phyloP scores from a whole-genome alignment of 2,113 vertebrate species.

The Scytalopus superciliaris region DNA sequence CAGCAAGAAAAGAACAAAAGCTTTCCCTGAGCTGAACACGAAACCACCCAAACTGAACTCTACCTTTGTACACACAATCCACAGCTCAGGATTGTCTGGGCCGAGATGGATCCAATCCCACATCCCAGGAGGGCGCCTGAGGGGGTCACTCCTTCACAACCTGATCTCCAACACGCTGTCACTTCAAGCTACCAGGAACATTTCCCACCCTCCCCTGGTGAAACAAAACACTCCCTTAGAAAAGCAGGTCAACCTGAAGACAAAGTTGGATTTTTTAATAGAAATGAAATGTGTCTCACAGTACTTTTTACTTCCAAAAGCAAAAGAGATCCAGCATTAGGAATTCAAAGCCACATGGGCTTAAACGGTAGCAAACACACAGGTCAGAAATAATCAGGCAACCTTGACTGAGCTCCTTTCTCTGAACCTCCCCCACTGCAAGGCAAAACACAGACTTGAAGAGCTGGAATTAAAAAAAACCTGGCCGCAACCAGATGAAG shows the following conservation, averaged over 20 bases:
- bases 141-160: not conserved
- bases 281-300: fast-evolving
- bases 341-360: not conserved
- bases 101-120: not conserved
- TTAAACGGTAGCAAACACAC: not conserved
- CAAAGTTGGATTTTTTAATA: not conserved
- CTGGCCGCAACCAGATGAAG: not conserved
- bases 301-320: not conserved
- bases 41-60: not conserved
- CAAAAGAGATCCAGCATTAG: not conserved
- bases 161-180: fast-evolving
- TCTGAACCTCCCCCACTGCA: not conserved
- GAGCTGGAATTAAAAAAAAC: not conserved
- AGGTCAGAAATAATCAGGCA: not conserved
- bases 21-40: not conserved
- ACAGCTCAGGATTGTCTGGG: not conserved
- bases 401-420: not conserved
- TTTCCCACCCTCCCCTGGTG: fast-evolving
- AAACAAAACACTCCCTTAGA: not conserved
- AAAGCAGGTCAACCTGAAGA: not conserved
- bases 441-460: not conserved
- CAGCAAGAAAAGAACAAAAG: not conserved
- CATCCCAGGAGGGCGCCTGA: fast-evolving
- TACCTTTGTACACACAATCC: not conserved
- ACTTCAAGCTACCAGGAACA: not conserved